Percentiles rank a stretch among this genome's conserved stretches.
phyloP scores from a whole-genome alignment of 2,113 vertebrate species.

The Boulengerochromis microlepis region DNA sequence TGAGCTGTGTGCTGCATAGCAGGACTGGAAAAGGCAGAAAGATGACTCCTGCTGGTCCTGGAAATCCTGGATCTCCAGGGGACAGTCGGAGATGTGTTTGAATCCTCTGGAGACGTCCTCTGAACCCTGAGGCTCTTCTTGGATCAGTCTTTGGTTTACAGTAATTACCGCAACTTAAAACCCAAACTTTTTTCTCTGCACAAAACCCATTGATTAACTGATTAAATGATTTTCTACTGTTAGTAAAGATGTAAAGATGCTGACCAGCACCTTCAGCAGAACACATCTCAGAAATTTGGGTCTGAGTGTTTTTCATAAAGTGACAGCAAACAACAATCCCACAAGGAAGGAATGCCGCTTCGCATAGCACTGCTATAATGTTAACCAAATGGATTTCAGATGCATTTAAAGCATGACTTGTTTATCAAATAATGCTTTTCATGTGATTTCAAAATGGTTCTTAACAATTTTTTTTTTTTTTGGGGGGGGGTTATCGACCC shows the following conservation, averaged over 20 bases:
- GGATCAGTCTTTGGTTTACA: neutral
- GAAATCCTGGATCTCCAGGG: constrained; percentile 27
- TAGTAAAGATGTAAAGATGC: neutral
- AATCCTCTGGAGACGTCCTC: neutral
- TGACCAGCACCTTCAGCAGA: neutral
- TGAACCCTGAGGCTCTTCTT: neutral
- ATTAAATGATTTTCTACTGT: neutral
- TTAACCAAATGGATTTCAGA: neutral
- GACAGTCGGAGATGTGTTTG: neutral
- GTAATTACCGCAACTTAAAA: neutral
- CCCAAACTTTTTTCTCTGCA: neutral
- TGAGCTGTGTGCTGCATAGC: constrained; percentile 47
- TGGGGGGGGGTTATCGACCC: too few relatives aligned
- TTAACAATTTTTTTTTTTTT: too few relatives aligned
- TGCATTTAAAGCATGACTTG: too few relatives aligned
- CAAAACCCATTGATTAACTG: neutral
- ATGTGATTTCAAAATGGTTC: too few relatives aligned
- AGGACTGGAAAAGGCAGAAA: constrained; percentile 34
- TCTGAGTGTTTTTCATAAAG: neutral
- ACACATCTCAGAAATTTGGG: neutral
- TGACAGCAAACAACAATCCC: neutral
- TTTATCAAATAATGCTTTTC: too few relatives aligned
- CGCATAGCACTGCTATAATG: neutral
- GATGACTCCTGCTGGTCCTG: constrained; percentile 44
- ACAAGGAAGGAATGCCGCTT: neutral